Evolutionary conservation across 2,113 vertebrate genomes (phyloP), one percentile per base, ranked within the genome.

Genomic region (Rhynchomys soricoides): DNA sequence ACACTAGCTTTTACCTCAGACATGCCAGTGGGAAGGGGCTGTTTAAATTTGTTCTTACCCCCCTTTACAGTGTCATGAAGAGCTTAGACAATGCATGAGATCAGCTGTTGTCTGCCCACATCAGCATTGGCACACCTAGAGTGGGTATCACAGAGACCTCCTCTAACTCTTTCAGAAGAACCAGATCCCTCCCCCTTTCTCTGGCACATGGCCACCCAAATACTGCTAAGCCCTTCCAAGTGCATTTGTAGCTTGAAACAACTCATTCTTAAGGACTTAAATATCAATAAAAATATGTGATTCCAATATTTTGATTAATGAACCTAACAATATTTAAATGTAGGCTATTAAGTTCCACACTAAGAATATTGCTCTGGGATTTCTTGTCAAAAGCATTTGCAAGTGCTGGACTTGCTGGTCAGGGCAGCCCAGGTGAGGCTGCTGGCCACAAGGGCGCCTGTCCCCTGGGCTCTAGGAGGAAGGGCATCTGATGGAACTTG

Each of bases 241-340:
- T 17, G 37, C 40, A 34, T 19, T 82, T 64, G 40, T 34, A 5
- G 19, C 81, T 70, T 70, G 15, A 74, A 52, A n/a, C 31, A 15
- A 48, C 24, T 91, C 59, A 2, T 81, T 87, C 26, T 86, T 86
- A 59, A 93, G 75, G 40, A 75, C 75, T 92, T 92, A 92, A 96
- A 88, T 74, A 43, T 55, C 95, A 85, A n/a, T 97, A 88, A 81
- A 95, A 93, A 55, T 85, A 37, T 43, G 37, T 48, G 62, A 34
- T 93, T 73, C 90, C 21, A 19, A 48, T 79, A 81, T 82, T 92
- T 90, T 95, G 90, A 96, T 95, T 82, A 92, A 92, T 95, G 88
- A 89, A 77, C 77, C 40, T 85, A 34, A 37, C 57, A 68, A 0
- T 6, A 74, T 92, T 96, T 89, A 45, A 92, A 78, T 64, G 75